phyloP scores from a whole-genome alignment of 2,888 invertebrate genomes.

The Caenorhabditis uteleia region DNA sequence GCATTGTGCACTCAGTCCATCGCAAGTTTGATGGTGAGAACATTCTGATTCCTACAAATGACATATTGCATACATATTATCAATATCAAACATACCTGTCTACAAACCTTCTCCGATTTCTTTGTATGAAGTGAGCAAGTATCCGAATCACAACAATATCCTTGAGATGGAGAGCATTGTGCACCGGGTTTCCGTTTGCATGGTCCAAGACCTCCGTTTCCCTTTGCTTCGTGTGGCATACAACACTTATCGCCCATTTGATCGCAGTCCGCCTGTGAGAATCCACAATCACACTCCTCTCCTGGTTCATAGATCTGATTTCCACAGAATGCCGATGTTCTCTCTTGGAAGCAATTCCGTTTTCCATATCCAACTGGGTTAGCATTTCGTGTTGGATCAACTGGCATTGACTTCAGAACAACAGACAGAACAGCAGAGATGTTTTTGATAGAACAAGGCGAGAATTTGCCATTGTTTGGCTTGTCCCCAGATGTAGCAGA shows the following conservation, averaged over 20 bases:
- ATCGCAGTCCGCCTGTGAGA: constrained; percentile 81
- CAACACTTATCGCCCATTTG: constrained; percentile 75
- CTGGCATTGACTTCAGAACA: constrained; percentile 58
- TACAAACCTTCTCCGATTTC: constrained; percentile 72
- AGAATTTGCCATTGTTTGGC: constrained; percentile 94
- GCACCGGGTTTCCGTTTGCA: constrained; percentile 78
- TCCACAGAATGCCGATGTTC: constrained; percentile 95
- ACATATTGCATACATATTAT: background rate
- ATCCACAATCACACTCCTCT: constrained; percentile 98
- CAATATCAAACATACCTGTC: constrained; percentile 29
- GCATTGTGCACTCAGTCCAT: constrained; percentile 79
- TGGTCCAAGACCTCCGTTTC: constrained; percentile 52
- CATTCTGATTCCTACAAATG: constrained; percentile 65
- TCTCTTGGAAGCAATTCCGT: constrained; percentile 90
- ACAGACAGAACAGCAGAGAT: constrained; percentile 65
- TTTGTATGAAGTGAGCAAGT: constrained; percentile 75
- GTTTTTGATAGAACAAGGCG: constrained; percentile 50
- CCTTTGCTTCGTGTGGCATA: constrained; percentile 76
- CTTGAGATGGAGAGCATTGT: constrained; percentile 82
- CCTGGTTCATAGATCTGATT: constrained; percentile 97
- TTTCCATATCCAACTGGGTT: constrained; percentile 76
- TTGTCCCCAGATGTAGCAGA: constrained; percentile 97
- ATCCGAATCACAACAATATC: constrained; percentile 91
- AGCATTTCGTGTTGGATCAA: constrained; percentile 59
- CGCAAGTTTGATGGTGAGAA: constrained; percentile 60